phyloP scores from a whole-genome alignment of 2,888 invertebrate species.

The Coelinius sp. region DNA sequence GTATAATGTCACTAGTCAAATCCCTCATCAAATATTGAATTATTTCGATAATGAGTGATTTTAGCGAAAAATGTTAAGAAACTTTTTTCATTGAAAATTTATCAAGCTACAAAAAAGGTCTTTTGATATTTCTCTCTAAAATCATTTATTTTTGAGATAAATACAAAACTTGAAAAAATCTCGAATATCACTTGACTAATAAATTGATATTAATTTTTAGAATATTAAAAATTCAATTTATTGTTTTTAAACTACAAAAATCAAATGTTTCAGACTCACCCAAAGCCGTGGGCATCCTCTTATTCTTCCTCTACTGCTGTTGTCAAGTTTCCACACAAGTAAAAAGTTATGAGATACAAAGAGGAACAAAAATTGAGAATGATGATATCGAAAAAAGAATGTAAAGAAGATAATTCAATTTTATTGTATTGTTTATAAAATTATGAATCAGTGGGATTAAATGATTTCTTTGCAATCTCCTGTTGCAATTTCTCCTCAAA shows the following conservation, averaged over 20 bases:
- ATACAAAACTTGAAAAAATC: too few relatives aligned
- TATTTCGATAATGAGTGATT: too few relatives aligned
- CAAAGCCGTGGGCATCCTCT: constrained; percentile 59
- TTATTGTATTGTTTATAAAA: background rate
- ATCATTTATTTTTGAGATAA: too few relatives aligned
- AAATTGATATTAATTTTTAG: too few relatives aligned
- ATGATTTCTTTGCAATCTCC: background rate
- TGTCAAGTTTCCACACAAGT: constrained; percentile 74
- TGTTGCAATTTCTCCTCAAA: background rate
- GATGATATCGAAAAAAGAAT: background rate
- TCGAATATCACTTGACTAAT: too few relatives aligned
- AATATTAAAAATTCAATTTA: too few relatives aligned
- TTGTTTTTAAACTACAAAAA: too few relatives aligned
- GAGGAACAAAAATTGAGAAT: background rate
- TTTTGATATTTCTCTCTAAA: too few relatives aligned
- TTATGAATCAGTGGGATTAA: background rate
- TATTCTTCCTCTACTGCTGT: constrained; percentile 73
- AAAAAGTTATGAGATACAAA: constrained; percentile 60
- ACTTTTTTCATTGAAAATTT: too few relatives aligned
- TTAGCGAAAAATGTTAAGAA: too few relatives aligned
- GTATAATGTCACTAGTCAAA: background rate
- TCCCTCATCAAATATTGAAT: too few relatives aligned
- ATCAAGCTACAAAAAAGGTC: too few relatives aligned
- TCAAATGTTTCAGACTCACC: constrained; percentile 65
- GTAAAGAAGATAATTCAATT: background rate